Evolutionary conservation across 2,888 invertebrate genomes (phyloP).

Genomic region (Zeuzera pyrina): DNA sequence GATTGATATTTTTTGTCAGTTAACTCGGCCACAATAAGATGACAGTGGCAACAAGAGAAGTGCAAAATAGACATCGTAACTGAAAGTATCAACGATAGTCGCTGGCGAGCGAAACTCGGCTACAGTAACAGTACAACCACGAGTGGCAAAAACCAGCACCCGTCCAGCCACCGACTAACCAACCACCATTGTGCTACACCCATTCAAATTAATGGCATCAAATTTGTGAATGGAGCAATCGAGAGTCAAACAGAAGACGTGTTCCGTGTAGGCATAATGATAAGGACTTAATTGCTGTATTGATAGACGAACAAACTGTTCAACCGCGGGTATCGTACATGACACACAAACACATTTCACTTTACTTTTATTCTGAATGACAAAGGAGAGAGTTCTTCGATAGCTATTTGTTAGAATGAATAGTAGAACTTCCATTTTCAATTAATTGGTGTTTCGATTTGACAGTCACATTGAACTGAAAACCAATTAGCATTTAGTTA

Average conservation of each 20-base stretch:
- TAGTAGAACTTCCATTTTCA: constrained; percentile 17
- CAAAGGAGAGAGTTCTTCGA: constrained; percentile 35
- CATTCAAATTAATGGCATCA: constrained; percentile 55
- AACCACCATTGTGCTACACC: constrained; percentile 49
- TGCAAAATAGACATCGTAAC: constrained; percentile 68
- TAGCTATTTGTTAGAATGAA: constrained; percentile 28
- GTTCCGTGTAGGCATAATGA: constrained; percentile 34
- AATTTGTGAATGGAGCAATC: constrained; percentile 57
- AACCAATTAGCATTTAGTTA: constrained; percentile 28
- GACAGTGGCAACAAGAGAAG: constrained; percentile 68
- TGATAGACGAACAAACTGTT: constrained; percentile 22
- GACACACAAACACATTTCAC: constrained; percentile 22
- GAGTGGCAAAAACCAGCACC: constrained; percentile 53
- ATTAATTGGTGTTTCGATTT: constrained; percentile 22
- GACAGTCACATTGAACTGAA: constrained; percentile 22
- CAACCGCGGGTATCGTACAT: constrained; percentile 20
- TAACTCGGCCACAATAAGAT: constrained; percentile 69
- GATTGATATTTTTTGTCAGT: constrained; percentile 72
- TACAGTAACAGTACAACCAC: constrained; percentile 65
- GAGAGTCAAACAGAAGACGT: constrained; percentile 33
- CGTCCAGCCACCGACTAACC: constrained; percentile 31
- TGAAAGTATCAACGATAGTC: constrained; percentile 71
- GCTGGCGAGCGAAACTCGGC: constrained; percentile 60
- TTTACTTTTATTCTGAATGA: constrained; percentile 23
- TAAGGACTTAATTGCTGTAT: constrained; percentile 44